These are phyloP conservation scores for Polyodon spathula DNA, from an alignment of 2,113 vertebrate genomes.

Conservation along the genomic window DNA sequence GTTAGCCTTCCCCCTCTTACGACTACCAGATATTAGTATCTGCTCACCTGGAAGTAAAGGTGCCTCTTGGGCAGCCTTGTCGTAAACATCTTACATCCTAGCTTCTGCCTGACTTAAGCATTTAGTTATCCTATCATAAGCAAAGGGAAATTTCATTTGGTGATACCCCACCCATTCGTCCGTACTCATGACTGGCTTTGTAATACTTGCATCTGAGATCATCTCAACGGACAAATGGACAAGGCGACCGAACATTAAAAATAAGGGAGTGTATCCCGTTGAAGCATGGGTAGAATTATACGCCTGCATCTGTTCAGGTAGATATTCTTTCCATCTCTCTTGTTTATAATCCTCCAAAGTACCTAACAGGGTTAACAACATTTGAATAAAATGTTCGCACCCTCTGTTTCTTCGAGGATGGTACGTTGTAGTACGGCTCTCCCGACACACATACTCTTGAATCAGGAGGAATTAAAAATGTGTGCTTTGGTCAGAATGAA, in stretches of 20 bases:
- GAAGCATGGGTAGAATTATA: neutral
- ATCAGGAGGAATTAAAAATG: neutral
- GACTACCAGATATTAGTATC: too few relatives aligned
- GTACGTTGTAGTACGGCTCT: neutral
- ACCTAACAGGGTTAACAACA: neutral
- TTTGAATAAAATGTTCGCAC: neutral
- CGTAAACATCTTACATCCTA: neutral
- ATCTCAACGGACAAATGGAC: neutral
- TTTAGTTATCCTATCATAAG: neutral
- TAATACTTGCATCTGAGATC: neutral
- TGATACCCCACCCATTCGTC: neutral
- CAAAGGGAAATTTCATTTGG: neutral
- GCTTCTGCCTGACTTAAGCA: neutral
- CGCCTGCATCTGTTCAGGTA: neutral
- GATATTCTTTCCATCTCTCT: neutral
- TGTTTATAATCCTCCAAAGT: neutral
- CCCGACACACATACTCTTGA: neutral
- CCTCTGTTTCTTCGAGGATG: neutral
- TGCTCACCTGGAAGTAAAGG: neutral
- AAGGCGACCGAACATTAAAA: conserved; percentile 1
- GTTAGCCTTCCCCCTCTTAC: neutral
- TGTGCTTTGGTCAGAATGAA: conserved; percentile 6
- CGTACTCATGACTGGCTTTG: neutral
- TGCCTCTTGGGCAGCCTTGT: neutral
- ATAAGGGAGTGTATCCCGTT: neutral